Percentiles rank a stretch among this genome's conserved stretches.
Evolutionary conservation across 35 echinoderm and acorn worm species (phyloP).

Genomic region (Stichopus chloronotus): DNA sequence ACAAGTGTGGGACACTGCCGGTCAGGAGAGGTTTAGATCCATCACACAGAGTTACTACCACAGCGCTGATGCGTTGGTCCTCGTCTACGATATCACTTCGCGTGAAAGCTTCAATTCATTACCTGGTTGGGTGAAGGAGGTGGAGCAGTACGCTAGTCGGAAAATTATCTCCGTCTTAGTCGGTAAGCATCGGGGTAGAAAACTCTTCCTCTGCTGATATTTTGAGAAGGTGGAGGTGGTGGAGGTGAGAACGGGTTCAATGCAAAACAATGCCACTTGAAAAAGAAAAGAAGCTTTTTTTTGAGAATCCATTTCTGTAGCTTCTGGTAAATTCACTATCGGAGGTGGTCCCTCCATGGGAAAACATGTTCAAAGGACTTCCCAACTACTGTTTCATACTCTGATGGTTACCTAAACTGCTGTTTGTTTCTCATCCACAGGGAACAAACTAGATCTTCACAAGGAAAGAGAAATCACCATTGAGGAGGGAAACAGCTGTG

Average conservation of each 20-base stretch:
- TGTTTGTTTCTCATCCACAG: slow-evolving; percentile 30
- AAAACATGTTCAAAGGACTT: too few species aligned
- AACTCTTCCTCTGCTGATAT: not conserved
- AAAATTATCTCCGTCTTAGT: slow-evolving; percentile 96
- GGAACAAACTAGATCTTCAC: slow-evolving; percentile 93
- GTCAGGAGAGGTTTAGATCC: slow-evolving; percentile 95
- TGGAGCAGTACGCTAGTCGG: slow-evolving; percentile 94
- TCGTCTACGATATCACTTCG: slow-evolving; percentile 97
- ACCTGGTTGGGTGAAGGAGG: slow-evolving; percentile 95
- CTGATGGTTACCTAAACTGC: too few species aligned
- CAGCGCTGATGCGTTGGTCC: slow-evolving; percentile 94
- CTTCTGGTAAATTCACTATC: too few species aligned
- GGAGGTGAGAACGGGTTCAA: too few species aligned
- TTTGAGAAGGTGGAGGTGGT: too few species aligned
- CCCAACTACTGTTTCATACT: too few species aligned
- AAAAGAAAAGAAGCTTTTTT: too few species aligned
- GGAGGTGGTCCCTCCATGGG: too few species aligned
- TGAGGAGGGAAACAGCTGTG: slow-evolving; percentile 78
- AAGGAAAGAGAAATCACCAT: slow-evolving; percentile 82
- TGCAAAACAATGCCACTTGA: too few species aligned
- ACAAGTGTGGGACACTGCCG: slow-evolving; percentile 98
- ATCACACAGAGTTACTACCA: slow-evolving; percentile 99
- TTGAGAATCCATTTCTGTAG: too few species aligned
- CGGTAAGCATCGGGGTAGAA: slow-evolving; percentile 55
- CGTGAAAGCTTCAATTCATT: slow-evolving; percentile 91